Evolutionary conservation across 1,140 invertebrate species (phyloP).

Genomic region (Globodera ellingtonae): DNA sequence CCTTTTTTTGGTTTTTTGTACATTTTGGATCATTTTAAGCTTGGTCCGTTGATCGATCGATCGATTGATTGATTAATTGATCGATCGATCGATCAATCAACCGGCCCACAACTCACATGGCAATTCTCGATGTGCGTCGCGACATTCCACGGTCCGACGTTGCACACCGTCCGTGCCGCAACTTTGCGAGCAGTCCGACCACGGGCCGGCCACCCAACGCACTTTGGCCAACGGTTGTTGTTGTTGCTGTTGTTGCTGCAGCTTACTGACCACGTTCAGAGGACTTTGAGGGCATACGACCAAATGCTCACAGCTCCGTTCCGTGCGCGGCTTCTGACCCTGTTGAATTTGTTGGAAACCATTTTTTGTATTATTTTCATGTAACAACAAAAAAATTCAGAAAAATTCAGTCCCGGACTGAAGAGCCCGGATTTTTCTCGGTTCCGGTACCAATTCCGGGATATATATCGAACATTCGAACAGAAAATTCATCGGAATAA

Average conservation of each 20-base stretch:
- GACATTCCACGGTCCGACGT: slow-evolving; percentile 56
- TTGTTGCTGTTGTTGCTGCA: slow-evolving; percentile 21
- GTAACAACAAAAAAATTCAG: no score
- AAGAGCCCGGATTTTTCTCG: no score
- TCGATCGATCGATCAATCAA: slow-evolving; percentile 52
- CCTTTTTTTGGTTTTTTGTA: no score
- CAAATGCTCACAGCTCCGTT: slow-evolving; percentile 41
- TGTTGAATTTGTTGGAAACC: slow-evolving; percentile 4
- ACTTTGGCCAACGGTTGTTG: slow-evolving; percentile 8
- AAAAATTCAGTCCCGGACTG: no score
- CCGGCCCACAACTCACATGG: slow-evolving; percentile 47
- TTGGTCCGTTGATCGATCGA: slow-evolving; percentile 42
- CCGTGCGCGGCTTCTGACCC: slow-evolving; percentile 42
- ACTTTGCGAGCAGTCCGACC: slow-evolving; percentile 52
- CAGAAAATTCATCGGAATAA: no score
- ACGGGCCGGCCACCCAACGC: slow-evolving; percentile 56
- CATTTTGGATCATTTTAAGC: no score
- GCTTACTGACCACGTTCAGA: background rate
- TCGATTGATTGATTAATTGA: no score
- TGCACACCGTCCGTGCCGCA: slow-evolving; percentile 48
- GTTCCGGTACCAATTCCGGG: no score
- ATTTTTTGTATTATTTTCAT: no score
- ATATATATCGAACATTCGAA: no score
- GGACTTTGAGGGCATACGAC: slow-evolving; percentile 6
- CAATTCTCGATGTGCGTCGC: slow-evolving; percentile 52